Evolutionary conservation across 1,140 invertebrate genomes (phyloP), one percentile per base, ranked within the genome.

Genomic region (Theocolax elegans): DNA sequence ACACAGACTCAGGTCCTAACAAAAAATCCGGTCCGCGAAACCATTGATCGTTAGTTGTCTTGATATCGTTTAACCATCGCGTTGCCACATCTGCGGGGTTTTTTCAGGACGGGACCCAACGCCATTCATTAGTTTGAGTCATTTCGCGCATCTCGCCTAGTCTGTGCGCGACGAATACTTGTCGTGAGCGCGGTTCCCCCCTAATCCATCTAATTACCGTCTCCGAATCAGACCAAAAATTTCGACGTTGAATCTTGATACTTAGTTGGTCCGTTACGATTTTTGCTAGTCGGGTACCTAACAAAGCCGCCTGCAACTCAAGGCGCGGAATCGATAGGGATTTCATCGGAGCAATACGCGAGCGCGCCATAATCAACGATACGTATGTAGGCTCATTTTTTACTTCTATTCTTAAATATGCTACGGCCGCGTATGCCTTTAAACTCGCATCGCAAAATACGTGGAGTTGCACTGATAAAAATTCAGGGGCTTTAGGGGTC

Each of bases 61-160:
- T 23, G 88, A 86, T 3, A n/a, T 15, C 2, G 2, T 3, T 13
- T 17, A 17, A 27, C 25, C 2, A 2, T 54, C 27, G 9, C 25
- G 12, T 31, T 7, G 48, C 48, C 4, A 21, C 48, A 23, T 49
- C 48, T 2, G 84, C 84, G 38, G 85, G 83, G 75, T 88, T 88
- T 1, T 82, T 53, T 21, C 60, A 38, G 1, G 82, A 76, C 12
- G 63, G 46, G 1, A 87, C 79, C 73, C 88, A 81, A 27, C 38
- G 13, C 87, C 85, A 89, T 23, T 82, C 66, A 12, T 60, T 29
- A 1, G 42, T 25, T 21, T 66, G 38, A 8, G 76, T 69, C 15
- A 69, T 44, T n/a, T 65, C 62, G 25, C 76, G 70, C 17, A 86
- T 83, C 65, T 80, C 71, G 0, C 72, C 23, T 8, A 83, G 78